phyloP scores from a whole-genome alignment of 2,113 vertebrate species.

The Syrrhaptes paradoxus region DNA sequence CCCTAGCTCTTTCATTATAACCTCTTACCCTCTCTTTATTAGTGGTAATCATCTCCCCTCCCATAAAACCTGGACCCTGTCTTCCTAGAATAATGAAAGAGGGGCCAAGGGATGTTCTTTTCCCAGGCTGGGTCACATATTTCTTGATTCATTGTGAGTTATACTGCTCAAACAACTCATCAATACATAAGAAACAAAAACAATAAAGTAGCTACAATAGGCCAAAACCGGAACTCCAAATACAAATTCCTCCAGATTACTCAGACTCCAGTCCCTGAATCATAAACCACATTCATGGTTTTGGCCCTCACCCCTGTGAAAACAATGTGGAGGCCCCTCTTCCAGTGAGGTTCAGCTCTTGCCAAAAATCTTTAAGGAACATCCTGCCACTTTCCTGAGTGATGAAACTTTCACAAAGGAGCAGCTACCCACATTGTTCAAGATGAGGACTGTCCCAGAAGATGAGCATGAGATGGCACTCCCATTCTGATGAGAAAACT shows the following conservation, averaged over 20 bases:
- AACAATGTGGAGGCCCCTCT: neutral
- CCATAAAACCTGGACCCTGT: neutral
- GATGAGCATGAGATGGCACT: neutral
- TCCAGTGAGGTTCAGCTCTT: neutral
- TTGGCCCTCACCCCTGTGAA: neutral
- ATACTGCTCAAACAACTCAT: neutral
- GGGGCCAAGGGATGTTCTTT: neutral
- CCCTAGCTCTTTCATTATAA: neutral
- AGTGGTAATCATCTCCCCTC: neutral
- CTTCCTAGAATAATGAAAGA: neutral
- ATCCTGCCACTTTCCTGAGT: neutral
- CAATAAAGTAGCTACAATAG: neutral
- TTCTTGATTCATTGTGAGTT: neutral
- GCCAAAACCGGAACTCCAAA: neutral
- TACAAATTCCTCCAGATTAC: neutral
- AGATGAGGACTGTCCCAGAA: neutral
- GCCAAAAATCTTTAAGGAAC: constrained; percentile 9
- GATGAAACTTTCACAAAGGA: neutral
- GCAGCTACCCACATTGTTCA: neutral
- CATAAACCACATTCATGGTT: neutral
- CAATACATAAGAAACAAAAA: neutral
- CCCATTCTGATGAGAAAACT: neutral
- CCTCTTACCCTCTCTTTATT: neutral
- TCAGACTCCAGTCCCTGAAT: neutral
- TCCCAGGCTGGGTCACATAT: neutral